Percentiles rank a stretch among this genome's conserved stretches.
phyloP scores from a whole-genome alignment of 2,113 vertebrate species.

The Podarcis raffonei region DNA sequence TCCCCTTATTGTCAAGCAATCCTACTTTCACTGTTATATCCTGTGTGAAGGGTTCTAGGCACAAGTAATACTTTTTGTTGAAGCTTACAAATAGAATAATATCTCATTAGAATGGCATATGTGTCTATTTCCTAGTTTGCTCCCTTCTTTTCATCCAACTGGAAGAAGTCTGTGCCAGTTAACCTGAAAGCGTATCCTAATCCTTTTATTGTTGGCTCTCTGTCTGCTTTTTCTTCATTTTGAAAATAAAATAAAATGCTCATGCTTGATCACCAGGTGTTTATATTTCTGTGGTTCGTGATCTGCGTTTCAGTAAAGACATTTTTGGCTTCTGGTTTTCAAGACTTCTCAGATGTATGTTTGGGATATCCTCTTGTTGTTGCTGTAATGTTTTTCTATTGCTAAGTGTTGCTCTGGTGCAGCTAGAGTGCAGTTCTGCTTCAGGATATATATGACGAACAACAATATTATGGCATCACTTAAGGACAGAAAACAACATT shows the following conservation, averaged over 20 bases:
- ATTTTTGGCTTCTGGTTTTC: background rate
- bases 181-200: background rate
- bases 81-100: conserved; percentile 19
- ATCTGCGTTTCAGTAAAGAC: background rate
- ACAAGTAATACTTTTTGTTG: conserved; percentile 9
- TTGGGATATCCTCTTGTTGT: background rate
- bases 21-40: conserved; percentile 62
- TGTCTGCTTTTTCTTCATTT: background rate
- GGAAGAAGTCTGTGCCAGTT: background rate
- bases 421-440: background rate
- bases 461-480: background rate
- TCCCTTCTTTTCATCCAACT: background rate
- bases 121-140: background rate
- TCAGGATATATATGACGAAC: background rate
- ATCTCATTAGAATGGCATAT: conserved; percentile 42
- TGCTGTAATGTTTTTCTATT: background rate
- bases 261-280: background rate
- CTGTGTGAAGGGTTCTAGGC: conserved; percentile 33
- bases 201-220: background rate
- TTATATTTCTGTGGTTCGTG: background rate
- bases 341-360: background rate
- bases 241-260: no score
- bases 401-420: background rate
- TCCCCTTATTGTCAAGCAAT: conserved; percentile 42
- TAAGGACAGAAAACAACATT: background rate